These are phyloP conservation scores for Sus scrofa DNA, from an alignment of 2,113 vertebrate genomes.

Conservation along the genomic window T2T-Sscrofa CM000816.6:63048001-63048500, in stretches of 20 bases:
- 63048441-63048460: slow-evolving; percentile 64
- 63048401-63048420: slow-evolving; percentile 48
- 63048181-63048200: background rate
- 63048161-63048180: slow-evolving; percentile 28
- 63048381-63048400: background rate
- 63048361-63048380: slow-evolving; percentile 58
- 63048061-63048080: background rate
- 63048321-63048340: slow-evolving; percentile 21
- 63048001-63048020: background rate
- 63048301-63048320: slow-evolving; percentile 6
- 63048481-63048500: background rate
- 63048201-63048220: background rate
- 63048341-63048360: slow-evolving; percentile 21
- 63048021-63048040: background rate
- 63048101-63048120: background rate
- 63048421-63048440: slow-evolving; percentile 39
- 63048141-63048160: background rate
- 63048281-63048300: background rate
- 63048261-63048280: background rate
- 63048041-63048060: background rate
- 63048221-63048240: background rate
- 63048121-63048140: too few species aligned
- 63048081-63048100: slow-evolving; percentile 25
- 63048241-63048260: background rate
- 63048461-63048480: slow-evolving; percentile 38